Evolutionary conservation across 1,140 invertebrate species (phyloP).

Genomic region (Nylanderia fulva): DNA sequence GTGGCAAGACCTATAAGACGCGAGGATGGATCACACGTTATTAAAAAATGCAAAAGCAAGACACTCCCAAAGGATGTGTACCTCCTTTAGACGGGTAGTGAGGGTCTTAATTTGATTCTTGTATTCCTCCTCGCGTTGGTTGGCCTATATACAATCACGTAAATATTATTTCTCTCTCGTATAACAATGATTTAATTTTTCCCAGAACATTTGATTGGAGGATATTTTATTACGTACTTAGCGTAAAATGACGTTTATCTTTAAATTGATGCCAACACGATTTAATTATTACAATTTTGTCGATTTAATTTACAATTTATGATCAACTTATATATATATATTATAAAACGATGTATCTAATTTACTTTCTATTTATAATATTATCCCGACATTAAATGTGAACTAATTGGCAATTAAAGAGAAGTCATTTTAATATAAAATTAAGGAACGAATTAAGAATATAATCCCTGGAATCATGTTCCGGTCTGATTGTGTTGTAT

Average conservation of each 20-base stretch:
- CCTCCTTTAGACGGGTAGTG: slow-evolving; percentile 99
- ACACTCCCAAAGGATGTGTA: slow-evolving; percentile 88
- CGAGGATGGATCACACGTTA: slow-evolving; percentile 72
- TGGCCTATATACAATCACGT: slow-evolving; percentile 91
- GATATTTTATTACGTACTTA: background rate
- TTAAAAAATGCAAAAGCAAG: slow-evolving; percentile 73
- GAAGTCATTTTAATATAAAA: slow-evolving; percentile 18
- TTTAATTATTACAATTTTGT: slow-evolving; percentile 17
- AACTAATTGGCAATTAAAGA: slow-evolving; percentile 31
- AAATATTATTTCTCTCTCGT: slow-evolving; percentile 53
- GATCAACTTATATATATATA: background rate
- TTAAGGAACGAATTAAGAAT: background rate
- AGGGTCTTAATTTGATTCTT: slow-evolving; percentile 99
- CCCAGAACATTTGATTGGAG: background rate
- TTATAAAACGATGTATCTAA: background rate
- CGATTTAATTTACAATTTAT: background rate
- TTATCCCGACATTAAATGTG: slow-evolving; percentile 11
- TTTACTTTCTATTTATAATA: slow-evolving; percentile 24
- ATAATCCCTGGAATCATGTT: slow-evolving; percentile 16
- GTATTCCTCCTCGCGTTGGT: slow-evolving; percentile 99
- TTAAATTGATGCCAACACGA: background rate
- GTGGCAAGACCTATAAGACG: slow-evolving; percentile 58
- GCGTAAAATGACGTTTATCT: background rate
- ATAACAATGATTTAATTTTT: background rate
- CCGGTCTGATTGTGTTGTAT: slow-evolving; percentile 27